These are phyloP conservation scores for Rotaria socialis DNA, from an alignment of 2,888 invertebrate species.

Conservation along the genomic window DNA sequence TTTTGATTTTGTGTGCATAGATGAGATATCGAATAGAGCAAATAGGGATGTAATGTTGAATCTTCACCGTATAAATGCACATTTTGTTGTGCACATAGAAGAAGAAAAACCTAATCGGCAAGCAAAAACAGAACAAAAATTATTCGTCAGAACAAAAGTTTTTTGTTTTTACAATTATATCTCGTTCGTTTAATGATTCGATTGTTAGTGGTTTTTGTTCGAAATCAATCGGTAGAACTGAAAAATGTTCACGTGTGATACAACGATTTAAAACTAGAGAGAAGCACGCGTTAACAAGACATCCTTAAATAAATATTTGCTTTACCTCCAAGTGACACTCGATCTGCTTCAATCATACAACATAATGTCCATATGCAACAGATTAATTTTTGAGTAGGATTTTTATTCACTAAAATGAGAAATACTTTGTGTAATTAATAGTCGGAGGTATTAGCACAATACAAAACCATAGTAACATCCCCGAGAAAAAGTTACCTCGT, in stretches of 20 bases:
- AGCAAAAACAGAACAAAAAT: not conserved
- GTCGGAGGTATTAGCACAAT: too few species aligned
- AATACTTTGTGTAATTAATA: too few species aligned
- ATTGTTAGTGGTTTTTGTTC: constrained; percentile 1
- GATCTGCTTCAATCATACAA: not conserved
- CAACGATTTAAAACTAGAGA: not conserved
- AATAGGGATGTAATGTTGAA: not conserved
- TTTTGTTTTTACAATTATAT: not conserved
- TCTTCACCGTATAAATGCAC: not conserved
- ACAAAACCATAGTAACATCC: too few species aligned
- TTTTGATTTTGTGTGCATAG: not conserved
- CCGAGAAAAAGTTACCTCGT: too few species aligned
- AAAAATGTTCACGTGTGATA: not conserved
- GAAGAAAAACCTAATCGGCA: not conserved
- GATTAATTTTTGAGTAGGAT: not conserved
- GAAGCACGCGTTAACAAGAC: too few species aligned
- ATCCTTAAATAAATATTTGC: too few species aligned
- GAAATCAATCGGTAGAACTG: not conserved
- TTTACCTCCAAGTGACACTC: not conserved
- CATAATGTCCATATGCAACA: constrained; percentile 12
- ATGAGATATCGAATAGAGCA: not conserved
- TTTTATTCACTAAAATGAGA: not conserved
- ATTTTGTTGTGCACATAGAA: constrained; percentile 8
- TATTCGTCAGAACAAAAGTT: not conserved
- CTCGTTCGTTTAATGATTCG: constrained; percentile 31